Percentiles rank a stretch among this genome's conserved stretches.
Evolutionary conservation across 2,113 vertebrate genomes (phyloP).

Genomic region (Mormyrus iriodes): DNA sequence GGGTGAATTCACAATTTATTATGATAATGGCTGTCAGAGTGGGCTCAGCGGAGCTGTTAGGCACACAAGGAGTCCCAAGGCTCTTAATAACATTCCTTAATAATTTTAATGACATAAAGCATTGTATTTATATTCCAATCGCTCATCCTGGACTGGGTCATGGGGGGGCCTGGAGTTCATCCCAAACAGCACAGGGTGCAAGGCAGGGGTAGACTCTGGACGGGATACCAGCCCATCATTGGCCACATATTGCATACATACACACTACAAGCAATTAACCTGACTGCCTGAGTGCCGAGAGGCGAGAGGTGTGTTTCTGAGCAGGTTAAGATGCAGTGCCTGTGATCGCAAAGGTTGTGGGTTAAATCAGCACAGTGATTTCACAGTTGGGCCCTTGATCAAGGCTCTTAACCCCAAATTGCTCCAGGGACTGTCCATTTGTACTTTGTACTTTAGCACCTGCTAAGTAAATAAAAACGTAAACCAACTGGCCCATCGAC

Average conservation of each 20-base stretch:
- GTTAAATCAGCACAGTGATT: not conserved
- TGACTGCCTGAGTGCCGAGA: not conserved
- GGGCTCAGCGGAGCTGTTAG: conserved; percentile 8
- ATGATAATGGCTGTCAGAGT: conserved; percentile 32
- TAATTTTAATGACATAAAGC: not conserved
- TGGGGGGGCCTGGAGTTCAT: not conserved
- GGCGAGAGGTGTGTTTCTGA: not conserved
- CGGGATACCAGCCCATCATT: not conserved
- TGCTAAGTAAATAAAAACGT: not conserved
- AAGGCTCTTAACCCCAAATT: not conserved
- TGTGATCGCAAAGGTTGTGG: not conserved
- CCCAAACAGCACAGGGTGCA: not conserved
- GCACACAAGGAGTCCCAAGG: not conserved
- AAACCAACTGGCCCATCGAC: not conserved
- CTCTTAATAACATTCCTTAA: not conserved
- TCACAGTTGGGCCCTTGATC: not conserved
- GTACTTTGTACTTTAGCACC: not conserved
- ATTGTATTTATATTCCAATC: not conserved
- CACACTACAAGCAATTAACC: not conserved
- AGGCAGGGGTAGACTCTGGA: not conserved
- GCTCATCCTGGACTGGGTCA: not conserved
- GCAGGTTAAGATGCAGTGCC: not conserved
- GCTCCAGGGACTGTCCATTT: not conserved
- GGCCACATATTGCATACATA: not conserved
- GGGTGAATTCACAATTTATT: conserved; percentile 26